Evolutionary conservation across 2,113 vertebrate species (phyloP).

Genomic region (Elaphurus davidianus): DNA sequence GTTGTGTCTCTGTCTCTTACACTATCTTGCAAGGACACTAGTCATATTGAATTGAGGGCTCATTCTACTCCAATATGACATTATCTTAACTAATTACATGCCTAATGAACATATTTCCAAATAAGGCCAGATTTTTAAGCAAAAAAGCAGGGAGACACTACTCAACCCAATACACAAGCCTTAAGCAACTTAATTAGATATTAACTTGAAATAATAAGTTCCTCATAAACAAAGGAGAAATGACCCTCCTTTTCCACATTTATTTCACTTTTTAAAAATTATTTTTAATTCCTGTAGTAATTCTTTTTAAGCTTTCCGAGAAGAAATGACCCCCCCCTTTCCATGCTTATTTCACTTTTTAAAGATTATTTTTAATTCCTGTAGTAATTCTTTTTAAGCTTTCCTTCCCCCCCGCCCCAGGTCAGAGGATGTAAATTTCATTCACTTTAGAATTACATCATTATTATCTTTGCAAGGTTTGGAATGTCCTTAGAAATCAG

Average conservation of each 20-base stretch:
- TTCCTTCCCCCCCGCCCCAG: neutral
- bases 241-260: neutral
- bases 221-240: neutral
- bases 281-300: neutral
- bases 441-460: conserved; percentile 22
- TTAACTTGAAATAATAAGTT: neutral
- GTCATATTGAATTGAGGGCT: neutral
- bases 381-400: neutral
- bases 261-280: neutral
- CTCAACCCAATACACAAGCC: neutral
- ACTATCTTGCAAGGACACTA: neutral
- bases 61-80: neutral
- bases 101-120: neutral
- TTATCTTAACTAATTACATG: neutral
- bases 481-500: neutral
- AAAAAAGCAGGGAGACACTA: neutral
- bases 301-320: too few relatives aligned
- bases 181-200: neutral
- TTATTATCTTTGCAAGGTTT: conserved; percentile 28
- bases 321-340: neutral
- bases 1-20: neutral
- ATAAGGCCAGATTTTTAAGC: neutral
- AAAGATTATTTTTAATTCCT: neutral
- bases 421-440: neutral
- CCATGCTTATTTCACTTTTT: neutral